These are phyloP conservation scores for Pimephales promelas DNA, from an alignment of 2,113 vertebrate species.

Conservation along the genomic window DNA sequence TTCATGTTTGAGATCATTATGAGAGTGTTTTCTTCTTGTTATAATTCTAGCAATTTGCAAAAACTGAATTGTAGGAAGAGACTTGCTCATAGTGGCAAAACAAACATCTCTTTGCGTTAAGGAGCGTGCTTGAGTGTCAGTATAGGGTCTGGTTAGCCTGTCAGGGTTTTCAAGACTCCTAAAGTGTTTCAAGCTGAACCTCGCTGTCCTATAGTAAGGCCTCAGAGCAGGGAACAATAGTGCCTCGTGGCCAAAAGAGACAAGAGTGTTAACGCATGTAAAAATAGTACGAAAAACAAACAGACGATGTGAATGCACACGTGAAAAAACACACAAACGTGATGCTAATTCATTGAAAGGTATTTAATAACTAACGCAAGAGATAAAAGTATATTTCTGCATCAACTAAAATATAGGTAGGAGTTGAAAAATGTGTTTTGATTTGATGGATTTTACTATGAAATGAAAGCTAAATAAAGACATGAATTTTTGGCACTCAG, in stretches of 20 bases:
- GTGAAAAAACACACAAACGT: neutral
- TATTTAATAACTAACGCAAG: neutral
- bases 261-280: slow-evolving; percentile 2
- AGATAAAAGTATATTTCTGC: neutral
- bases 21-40: neutral
- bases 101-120: slow-evolving; percentile 9
- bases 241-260: slow-evolving; percentile 35
- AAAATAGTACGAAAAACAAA: neutral
- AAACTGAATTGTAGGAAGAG: neutral
- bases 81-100: neutral
- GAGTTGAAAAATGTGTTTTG: neutral
- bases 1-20: neutral
- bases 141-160: slow-evolving; percentile 18
- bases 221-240: slow-evolving; percentile 50
- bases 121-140: slow-evolving; percentile 21
- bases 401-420: neutral
- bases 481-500: neutral
- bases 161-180: slow-evolving; percentile 39
- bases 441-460: neutral
- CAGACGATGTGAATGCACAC: neutral
- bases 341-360: neutral
- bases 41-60: neutral
- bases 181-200: slow-evolving; percentile 43
- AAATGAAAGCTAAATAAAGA: neutral
- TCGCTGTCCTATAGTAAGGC: slow-evolving; percentile 32